Percentiles rank a stretch among this genome's conserved stretches.
These are phyloP conservation scores for Harmothoe impar DNA, from an alignment of 2,888 invertebrate genomes.

Conservation along the genomic window DNA sequence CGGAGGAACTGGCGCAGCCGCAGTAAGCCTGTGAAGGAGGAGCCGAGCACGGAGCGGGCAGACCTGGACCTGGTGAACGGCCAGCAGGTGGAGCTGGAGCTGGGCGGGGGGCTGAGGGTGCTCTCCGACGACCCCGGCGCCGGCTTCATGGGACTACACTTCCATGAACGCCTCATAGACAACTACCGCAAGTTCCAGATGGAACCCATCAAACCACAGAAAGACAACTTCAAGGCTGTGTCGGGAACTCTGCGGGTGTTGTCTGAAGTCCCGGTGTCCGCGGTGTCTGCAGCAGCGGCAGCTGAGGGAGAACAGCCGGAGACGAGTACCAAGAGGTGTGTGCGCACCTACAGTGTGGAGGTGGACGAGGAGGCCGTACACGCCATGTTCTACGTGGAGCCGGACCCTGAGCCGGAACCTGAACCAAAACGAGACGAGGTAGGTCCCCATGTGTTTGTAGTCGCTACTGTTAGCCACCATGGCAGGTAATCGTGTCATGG, in stretches of 20 bases:
- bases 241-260: background rate
- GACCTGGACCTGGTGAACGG: constrained; percentile 67
- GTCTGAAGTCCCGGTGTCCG: background rate
- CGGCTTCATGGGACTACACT: constrained; percentile 61
- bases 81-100: constrained; percentile 65
- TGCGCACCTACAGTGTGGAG: constrained; percentile 74
- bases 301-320: background rate
- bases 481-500: too few relatives aligned
- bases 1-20: background rate
- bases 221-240: background rate
- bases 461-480: too few relatives aligned
- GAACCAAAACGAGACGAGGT: constrained; percentile 46
- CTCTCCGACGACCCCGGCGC: constrained; percentile 63
- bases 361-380: constrained; percentile 75
- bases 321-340: constrained; percentile 14
- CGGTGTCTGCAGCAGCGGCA: background rate
- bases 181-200: constrained; percentile 79
- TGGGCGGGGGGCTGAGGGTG: constrained; percentile 67
- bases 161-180: constrained; percentile 76
- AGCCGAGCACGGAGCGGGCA: constrained; percentile 55
- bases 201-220: constrained; percentile 73
- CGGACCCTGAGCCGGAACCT: constrained; percentile 67
- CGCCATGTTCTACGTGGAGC: constrained; percentile 73
- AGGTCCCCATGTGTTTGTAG: background rate
- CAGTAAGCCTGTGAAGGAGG: background rate